These are phyloP conservation scores for Hetaerina titia DNA, from an alignment of 2,888 invertebrate genomes.

Conservation along the genomic window DNA sequence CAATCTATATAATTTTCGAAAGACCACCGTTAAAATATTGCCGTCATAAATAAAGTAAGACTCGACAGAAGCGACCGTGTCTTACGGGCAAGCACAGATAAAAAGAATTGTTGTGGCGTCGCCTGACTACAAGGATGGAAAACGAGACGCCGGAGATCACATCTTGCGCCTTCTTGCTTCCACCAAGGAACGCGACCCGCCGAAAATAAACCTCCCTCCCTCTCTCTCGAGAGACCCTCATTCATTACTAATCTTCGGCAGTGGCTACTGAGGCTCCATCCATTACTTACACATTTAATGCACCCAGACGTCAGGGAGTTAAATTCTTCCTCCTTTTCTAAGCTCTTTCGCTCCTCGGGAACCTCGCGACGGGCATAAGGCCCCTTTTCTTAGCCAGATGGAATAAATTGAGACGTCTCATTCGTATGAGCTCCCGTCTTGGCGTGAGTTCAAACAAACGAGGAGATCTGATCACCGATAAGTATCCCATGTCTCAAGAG, in stretches of 20 bases:
- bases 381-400: background rate
- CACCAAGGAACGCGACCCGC: background rate
- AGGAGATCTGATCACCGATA: background rate
- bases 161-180: background rate
- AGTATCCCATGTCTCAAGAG: background rate
- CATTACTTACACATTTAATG: background rate
- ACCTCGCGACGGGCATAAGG: background rate
- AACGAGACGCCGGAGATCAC: background rate
- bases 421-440: background rate
- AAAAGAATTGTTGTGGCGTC: no score
- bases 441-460: background rate
- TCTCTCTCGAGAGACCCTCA: background rate
- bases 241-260: background rate
- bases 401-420: conserved; percentile 22
- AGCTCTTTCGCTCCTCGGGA: background rate
- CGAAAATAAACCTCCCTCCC: conserved; percentile 1
- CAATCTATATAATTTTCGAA: no score
- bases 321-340: background rate
- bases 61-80: no score
- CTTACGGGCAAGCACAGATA: no score
- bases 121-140: no score
- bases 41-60: no score
- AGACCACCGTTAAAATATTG: no score
- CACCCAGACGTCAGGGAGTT: background rate
- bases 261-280: background rate